A percentile compares a stretch with the other conserved stretches of the same genome.
Evolutionary conservation across 2,797 vertebrate genomes (phyloP).

Genomic region (Gephyroberyx darwinii): DNA sequence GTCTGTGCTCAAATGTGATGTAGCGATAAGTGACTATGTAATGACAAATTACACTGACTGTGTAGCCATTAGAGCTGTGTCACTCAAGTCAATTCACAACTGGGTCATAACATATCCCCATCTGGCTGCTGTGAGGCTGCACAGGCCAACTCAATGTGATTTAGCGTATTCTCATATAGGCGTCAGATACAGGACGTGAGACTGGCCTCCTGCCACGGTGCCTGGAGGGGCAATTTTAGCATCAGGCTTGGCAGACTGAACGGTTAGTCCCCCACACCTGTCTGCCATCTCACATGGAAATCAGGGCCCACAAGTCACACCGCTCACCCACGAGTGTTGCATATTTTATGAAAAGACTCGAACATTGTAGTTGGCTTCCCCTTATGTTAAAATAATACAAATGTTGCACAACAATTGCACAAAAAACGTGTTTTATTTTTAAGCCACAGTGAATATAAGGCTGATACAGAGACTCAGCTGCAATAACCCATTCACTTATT

Average conservation of each 20-base stretch:
- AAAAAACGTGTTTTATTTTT: slow-evolving; percentile 41
- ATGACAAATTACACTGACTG: slow-evolving; percentile 29
- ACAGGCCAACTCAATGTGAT: slow-evolving; percentile 9
- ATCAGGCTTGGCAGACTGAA: slow-evolving; percentile 25
- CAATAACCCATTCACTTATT: slow-evolving; percentile 69
- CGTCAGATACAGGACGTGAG: slow-evolving; percentile 30
- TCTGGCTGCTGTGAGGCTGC: slow-evolving; percentile 28
- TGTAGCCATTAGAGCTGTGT: slow-evolving; percentile 23
- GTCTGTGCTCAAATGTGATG: neutral
- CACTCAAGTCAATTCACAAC: slow-evolving; percentile 25
- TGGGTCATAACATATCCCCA: slow-evolving; percentile 4
- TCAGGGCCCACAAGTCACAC: slow-evolving; percentile 17
- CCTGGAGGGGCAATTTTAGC: slow-evolving; percentile 58
- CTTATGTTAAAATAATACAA: slow-evolving; percentile 51
- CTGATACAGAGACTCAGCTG: slow-evolving; percentile 63
- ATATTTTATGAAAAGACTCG: slow-evolving; percentile 51
- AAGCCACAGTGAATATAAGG: slow-evolving; percentile 55
- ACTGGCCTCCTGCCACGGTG: slow-evolving; percentile 34
- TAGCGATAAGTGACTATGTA: slow-evolving; percentile 17
- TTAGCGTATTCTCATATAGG: slow-evolving; percentile 42
- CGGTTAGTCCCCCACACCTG: slow-evolving; percentile 54
- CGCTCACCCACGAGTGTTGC: slow-evolving; percentile 55
- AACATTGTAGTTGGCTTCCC: slow-evolving; percentile 17
- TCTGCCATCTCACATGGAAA: slow-evolving; percentile 63
- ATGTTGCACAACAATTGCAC: slow-evolving; percentile 49